Base-by-base conservation (phyloP, 2,113 vertebrate species). In the Ammodytes marinus region DNA sequence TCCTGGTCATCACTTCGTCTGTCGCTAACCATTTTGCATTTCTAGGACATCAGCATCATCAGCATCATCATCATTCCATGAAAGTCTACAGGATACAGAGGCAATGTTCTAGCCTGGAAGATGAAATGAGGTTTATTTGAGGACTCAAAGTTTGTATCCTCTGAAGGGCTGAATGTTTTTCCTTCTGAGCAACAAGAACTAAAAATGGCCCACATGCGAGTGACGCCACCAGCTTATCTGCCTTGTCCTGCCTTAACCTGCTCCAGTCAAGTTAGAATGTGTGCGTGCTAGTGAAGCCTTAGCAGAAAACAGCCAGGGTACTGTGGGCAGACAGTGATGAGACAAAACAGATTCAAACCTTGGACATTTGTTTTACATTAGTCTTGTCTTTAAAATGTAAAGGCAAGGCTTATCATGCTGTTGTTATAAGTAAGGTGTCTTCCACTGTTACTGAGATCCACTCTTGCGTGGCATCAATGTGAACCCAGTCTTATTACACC, bases 161-260 rank as follows among this genome's bases (percentile, higher is more conserved):
- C 80, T 67, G 42, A 83, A 80, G 76, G 66, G 64, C 79, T 88
- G 74, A 75, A 74, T 89, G 27, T 27, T 27, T 27, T 27, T 88
- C 78, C 78, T 69, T 85, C 70, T 57, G 68, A 64, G 74, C 59
- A 70, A 42, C 54, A 80, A 74, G 59, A 80, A 77, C 74, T 88
- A 76, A 84, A 88, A 82, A 81, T 84, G 80, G 74, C 85, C 80
- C 77, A 85, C 71, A 87, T 91, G 84, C 70, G 66, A 90, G 73
- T 80, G 66, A 27, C 79, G 79, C 88, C 90, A 86, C 40, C 8
- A 80, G 88, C 84, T 83, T 81, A 83, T 88, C 66, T 50, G 69
- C 50, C 68, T 71, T 87, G 83, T 91, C 87, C 87, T 84, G 73
- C 85, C 47, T 72, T 83, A 86, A 86, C 79, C 83, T 84, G 84